A percentile compares a stretch with the other conserved stretches of the same genome.
phyloP scores from a whole-genome alignment of 2,113 vertebrate species.

The Eolophus roseicapilla region DNA sequence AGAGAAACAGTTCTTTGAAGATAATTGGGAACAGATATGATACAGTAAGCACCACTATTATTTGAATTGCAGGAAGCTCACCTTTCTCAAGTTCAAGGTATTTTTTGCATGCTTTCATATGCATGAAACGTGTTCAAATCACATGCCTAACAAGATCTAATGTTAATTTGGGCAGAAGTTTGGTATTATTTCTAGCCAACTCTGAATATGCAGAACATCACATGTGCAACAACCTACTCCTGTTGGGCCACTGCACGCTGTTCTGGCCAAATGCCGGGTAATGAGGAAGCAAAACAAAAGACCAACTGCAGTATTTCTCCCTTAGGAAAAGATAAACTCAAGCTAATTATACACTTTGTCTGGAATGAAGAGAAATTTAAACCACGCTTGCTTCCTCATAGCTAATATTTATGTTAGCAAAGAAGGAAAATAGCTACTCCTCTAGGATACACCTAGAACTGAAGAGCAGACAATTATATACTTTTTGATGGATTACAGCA shows the following conservation, averaged over 20 bases:
- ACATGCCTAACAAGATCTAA: not conserved
- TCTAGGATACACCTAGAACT: not conserved
- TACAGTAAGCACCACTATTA: not conserved
- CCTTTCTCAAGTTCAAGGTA: not conserved
- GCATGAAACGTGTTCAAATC: not conserved
- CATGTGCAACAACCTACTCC: accelerated
- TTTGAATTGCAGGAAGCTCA: not conserved
- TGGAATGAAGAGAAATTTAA: not conserved
- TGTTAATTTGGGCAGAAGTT: not conserved
- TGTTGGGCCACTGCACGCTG: not conserved
- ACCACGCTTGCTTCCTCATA: accelerated
- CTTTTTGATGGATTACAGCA: not conserved
- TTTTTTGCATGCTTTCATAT: not conserved
- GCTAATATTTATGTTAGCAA: not conserved
- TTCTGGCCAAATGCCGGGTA: not conserved
- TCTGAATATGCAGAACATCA: not conserved
- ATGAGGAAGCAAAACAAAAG: not conserved
- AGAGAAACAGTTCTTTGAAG: not conserved
- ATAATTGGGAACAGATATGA: not conserved
- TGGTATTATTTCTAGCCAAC: not conserved
- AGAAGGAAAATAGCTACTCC: not conserved
- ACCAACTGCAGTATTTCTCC: not conserved
- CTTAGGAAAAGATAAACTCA: not conserved
- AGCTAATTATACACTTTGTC: not conserved
- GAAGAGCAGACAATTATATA: not conserved